Base-by-base conservation (phyloP, 2,888 invertebrate species). In the Dione vanillae region DNA sequence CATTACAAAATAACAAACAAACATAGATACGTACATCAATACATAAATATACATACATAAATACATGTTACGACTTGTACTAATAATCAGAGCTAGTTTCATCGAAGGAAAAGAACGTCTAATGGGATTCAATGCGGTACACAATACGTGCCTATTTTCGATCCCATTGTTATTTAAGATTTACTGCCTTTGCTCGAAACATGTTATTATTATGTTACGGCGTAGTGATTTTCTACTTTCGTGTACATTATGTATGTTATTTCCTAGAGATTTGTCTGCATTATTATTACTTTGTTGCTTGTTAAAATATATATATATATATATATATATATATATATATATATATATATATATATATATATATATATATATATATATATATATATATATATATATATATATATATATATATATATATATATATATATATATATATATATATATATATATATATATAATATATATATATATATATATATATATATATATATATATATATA, bases 121-220 rank as follows among this genome's bases (percentile, higher is more conserved):
- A 66, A 73, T 73, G 70, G 61, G 54, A 54, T 56, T 66, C 37
- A 51, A 43, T 68, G 73, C 64, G 64, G 64, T 69, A 71, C 52
- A 74, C 65, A 70, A 73, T 71, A 67, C 45, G 41, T 58, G 40
- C 59, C 52, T 56, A 74, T 74, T 71, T 69, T 64, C 59, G 54
- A 54, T 37, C 27, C 71, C 27, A 69, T 74, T 71, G 71, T 74
- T 74, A 74, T 54, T 65, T 67, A 61, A 64, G 69, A 71, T 71
- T 69, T 71, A 73, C 65, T 56, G 64, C 41, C 61, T 64, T 19
- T 47, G 47, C 49, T 14, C 16, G 19, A n/a, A 27, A 2, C 27
- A 27, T 27, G 27, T 27, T 65, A 43, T 52, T 27, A 35, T 52
- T 52, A 35, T 52, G 27, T 35, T 52, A 7, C 52, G 27, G 27